Evolutionary conservation across 2,113 vertebrate genomes (phyloP), one percentile per base, ranked within the genome.

Genomic region (Zeus faber): DNA sequence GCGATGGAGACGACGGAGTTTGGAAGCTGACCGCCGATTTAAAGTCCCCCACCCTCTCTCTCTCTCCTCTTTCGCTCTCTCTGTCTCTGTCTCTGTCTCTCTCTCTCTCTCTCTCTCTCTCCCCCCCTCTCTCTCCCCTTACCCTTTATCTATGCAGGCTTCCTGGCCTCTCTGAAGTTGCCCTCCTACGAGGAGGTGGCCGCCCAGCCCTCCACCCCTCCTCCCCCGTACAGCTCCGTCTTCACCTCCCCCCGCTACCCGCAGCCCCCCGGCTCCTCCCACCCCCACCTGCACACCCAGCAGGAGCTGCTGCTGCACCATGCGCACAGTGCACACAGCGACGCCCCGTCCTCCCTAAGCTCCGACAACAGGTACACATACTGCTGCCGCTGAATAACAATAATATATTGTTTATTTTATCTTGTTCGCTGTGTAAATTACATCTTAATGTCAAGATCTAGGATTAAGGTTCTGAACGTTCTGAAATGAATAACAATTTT

Each of bases 171-270:
- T 27, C 92, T 97, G 71, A 97, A 97, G 85, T 87, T 97, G 39
- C 94, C 95, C 1, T 94, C 94, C 46, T 98, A 98, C 0, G 96
- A 97, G 80, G 95, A 97, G 67, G 94, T 96, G 62, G 93, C 94
- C 0, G 92, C 92, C 37, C 93, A 88, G 37, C 96, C 95, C 1
- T 88, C 89, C 69, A 96, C 94, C 0, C 96, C 95, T 0, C 96
- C 95, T 0, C 95, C 96, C 0, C 93, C 96, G 1, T 98, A 97
- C 79, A 93, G 92, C 58, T 77, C 89, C 0, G 85, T 91, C 29
- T 83, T 88, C 54, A 77, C 85, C 43, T 46, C 79, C 18, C 70
- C 74, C 23, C 84, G 64, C 24, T 88, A 87, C 77, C 88, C 65
- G 17, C 80, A 60, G 55, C 85, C 84, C 2, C 83, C 84, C 2